Evolutionary conservation across 1,140 invertebrate genomes (phyloP).

Genomic region (Papilio xuthus): DNA sequence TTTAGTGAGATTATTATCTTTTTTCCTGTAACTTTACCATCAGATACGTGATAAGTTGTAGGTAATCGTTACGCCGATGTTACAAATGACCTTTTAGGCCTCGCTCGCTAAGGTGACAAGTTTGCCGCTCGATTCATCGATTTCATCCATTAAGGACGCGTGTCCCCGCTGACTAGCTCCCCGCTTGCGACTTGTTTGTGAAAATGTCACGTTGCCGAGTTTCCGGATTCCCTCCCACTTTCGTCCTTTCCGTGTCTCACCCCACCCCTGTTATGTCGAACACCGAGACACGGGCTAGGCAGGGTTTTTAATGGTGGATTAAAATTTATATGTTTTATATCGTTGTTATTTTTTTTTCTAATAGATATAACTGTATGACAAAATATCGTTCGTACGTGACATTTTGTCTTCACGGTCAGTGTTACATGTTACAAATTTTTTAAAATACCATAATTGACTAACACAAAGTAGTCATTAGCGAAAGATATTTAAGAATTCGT

Average conservation of each 20-base stretch:
- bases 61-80: not conserved
- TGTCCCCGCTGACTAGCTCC: conserved; percentile 44
- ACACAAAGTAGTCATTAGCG: not conserved
- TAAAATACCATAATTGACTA: no score
- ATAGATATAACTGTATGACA: not conserved
- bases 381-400: no score
- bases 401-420: no score
- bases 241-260: conserved; percentile 34
- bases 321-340: not conserved
- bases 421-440: no score
- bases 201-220: conserved; percentile 69
- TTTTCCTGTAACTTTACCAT: not conserved
- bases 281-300: not conserved
- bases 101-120: conserved; percentile 36
- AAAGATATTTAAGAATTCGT: not conserved
- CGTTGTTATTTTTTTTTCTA: not conserved
- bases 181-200: conserved; percentile 66
- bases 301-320: not conserved
- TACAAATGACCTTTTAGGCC: conserved; percentile 2
- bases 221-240: conserved; percentile 44
- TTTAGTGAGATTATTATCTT: not conserved
- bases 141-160: conserved; percentile 49
- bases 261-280: conserved; percentile 33
- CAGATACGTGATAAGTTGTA: not conserved
- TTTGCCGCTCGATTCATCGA: conserved; percentile 58